A percentile compares a stretch with the other conserved stretches of the same genome.
Evolutionary conservation across 2,888 invertebrate species (phyloP).

Genomic region (Carterocephalus palaemon): DNA sequence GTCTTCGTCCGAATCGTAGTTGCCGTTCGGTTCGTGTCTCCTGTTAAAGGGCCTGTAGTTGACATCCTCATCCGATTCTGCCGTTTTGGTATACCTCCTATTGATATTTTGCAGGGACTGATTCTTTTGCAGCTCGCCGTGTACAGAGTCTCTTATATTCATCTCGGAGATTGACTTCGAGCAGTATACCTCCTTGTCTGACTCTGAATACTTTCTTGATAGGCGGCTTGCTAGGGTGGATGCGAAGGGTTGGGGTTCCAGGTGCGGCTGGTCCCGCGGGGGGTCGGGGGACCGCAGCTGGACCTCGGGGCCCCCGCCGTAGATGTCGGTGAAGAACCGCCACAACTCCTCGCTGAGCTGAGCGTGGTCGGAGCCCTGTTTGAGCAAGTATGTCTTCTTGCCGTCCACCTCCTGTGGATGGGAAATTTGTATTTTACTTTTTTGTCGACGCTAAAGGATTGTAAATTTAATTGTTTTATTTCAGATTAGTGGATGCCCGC

Average conservation of each 20-base stretch:
- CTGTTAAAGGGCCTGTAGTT: conserved; percentile 51
- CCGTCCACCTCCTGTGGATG: conserved; percentile 64
- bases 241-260: conserved; percentile 13
- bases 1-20: conserved; percentile 62
- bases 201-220: conserved; percentile 60
- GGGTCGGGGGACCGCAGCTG: conserved; percentile 48
- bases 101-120: conserved; percentile 70
- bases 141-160: conserved; percentile 53
- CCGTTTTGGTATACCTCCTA: conserved; percentile 42
- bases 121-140: conserved; percentile 62
- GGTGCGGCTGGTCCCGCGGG: conserved; percentile 19
- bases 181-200: conserved; percentile 69
- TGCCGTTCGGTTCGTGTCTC: conserved; percentile 56
- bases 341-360: conserved; percentile 92
- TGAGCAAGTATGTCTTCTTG: conserved; percentile 54
- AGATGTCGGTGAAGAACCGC: conserved; percentile 90
- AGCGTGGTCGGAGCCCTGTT: conserved; percentile 82
- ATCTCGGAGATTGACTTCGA: conserved; percentile 61
- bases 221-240: conserved; percentile 34
- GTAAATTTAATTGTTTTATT: too few relatives aligned
- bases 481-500: too few relatives aligned
- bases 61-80: conserved; percentile 63
- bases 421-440: too few relatives aligned
- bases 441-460: too few relatives aligned
- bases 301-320: conserved; percentile 95